phyloP scores from a whole-genome alignment of 2,113 vertebrate genomes.

The Nyctibius bracteatus region DNA sequence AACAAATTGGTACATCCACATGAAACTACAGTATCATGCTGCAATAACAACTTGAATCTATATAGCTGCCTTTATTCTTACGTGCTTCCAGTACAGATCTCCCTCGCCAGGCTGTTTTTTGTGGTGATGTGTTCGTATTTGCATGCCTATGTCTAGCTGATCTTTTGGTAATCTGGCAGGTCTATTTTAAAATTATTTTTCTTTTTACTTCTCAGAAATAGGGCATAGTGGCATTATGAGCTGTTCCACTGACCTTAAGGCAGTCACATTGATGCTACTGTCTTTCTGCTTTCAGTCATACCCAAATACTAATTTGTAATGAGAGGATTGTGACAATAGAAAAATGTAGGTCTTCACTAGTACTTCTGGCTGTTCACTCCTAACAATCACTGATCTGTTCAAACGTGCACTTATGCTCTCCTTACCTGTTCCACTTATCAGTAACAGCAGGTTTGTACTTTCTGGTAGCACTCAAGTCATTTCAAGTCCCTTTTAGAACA shows the following conservation, averaged over 20 bases:
- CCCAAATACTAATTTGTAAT: background rate
- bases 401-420: background rate
- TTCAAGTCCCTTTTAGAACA: background rate
- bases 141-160: background rate
- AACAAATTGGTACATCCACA: background rate
- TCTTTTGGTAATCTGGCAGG: background rate
- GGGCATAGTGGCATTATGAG: background rate
- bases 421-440: background rate
- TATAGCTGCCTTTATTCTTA: background rate
- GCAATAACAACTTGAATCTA: background rate
- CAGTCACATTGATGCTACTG: fast-evolving
- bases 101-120: background rate
- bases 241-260: background rate
- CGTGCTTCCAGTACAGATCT: background rate
- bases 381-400: background rate
- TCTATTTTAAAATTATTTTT: background rate
- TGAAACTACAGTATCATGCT: fast-evolving
- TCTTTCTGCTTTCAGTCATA: background rate
- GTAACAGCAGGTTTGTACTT: background rate
- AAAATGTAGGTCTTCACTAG: background rate
- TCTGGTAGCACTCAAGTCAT: background rate
- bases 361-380: background rate
- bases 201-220: background rate
- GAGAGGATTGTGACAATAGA: background rate
- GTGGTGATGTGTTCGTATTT: background rate